Base-by-base conservation (phyloP, 1,140 invertebrate genomes). In the Trichoplusia ni region DNA sequence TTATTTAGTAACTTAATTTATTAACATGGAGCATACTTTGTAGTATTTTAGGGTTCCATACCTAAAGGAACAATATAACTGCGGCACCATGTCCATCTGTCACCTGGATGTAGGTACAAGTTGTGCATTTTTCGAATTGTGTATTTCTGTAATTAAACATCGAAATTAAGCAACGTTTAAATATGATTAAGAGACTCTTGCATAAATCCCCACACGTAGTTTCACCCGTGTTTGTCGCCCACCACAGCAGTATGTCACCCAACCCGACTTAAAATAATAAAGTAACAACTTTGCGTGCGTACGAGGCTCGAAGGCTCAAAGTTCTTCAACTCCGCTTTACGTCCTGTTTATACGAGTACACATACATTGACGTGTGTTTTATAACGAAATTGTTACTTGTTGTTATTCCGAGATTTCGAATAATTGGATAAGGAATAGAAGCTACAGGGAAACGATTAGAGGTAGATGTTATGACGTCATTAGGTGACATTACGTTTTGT, bases 221-320 rank as follows among this genome's bases (percentile, higher is more conserved):
- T n/a, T n/a, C n/a, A n/a, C n/a, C n/a, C n/a, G n/a, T n/a, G n/a
- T 11, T 11, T 25, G 13, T 29, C 25, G 16, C 44, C 29, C 29
- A 31, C 18, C 44, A 16, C 13, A 14, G 44, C 44, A 47, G 44
- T 47, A 25, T 47, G 44, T 47, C 44, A 29, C n/a, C n/a, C 27
- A 47, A 47, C 37, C 25, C 21, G 53, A 40, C 53, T 56, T 56
- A 56, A 56, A 56, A 56, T 56, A 56, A 56, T 56, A 56, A 56
- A 25, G 53, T 56, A 56, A 42, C 35, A 56, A 56, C 21, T 56
- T 56, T 40, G 53, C 53, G 53, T 56, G 53, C 35, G 53, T 56
- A 40, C 33, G 37, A 38, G 33, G 6, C 19, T 38, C 31, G 49
- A 27, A 27, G 33, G 53, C 49, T 37, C 23, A 56, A 56, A 56